These are phyloP conservation scores for Loxodonta africana DNA, from an alignment of 2,113 vertebrate species.

Conservation along the genomic window DNA sequence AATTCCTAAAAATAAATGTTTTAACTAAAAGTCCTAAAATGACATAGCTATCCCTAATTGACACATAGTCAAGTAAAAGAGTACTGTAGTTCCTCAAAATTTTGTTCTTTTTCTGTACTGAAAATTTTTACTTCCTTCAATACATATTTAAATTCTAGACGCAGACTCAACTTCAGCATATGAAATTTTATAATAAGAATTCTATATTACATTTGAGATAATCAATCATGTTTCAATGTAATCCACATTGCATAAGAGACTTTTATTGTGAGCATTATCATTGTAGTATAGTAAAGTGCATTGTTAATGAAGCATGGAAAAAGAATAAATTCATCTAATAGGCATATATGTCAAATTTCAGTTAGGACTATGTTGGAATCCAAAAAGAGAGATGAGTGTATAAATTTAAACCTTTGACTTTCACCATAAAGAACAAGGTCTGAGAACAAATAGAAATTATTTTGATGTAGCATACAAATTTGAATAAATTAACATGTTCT, in stretches of 20 bases:
- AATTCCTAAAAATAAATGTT: constrained; percentile 75
- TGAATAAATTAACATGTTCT: constrained; percentile 61
- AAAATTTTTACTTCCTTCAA: not conserved
- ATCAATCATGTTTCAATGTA: constrained; percentile 88
- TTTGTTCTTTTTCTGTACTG: constrained; percentile 59
- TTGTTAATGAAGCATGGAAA: constrained; percentile 91
- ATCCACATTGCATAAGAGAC: constrained; percentile 86
- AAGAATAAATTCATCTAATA: constrained; percentile 91
- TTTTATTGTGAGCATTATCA: constrained; percentile 89
- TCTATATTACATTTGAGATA: constrained; percentile 85
- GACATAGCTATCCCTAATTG: constrained; percentile 67
- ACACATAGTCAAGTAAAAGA: constrained; percentile 70
- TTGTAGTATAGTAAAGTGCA: constrained; percentile 88
- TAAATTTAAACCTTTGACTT: constrained; percentile 91
- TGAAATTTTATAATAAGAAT: constrained; percentile 84
- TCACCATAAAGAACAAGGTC: constrained; percentile 85
- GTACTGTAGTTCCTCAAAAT: constrained; percentile 70
- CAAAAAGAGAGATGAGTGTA: constrained; percentile 86
- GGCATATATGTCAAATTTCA: constrained; percentile 92
- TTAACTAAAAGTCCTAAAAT: constrained; percentile 72
- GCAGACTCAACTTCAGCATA: constrained; percentile 79
- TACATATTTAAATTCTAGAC: constrained; percentile 83
- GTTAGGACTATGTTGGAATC: constrained; percentile 87
- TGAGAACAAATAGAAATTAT: constrained; percentile 75
- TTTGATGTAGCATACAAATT: constrained; percentile 73